Evolutionary conservation across 1,140 invertebrate species (phyloP).

Genomic region (Contarinia nasturtii): DNA sequence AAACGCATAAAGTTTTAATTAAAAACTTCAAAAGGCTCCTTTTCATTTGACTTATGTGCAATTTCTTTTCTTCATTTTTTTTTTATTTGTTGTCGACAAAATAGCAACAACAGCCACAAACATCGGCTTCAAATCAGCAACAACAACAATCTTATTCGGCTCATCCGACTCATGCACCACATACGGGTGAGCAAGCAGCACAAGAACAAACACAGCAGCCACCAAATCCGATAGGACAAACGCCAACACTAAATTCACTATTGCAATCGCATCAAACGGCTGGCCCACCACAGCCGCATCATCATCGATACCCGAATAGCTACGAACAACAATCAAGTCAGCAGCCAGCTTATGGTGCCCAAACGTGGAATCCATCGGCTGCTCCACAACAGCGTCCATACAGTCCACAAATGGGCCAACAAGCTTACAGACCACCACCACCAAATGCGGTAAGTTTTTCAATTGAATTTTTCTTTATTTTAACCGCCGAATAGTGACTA

Average conservation of each 20-base stretch:
- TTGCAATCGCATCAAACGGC: conserved; percentile 50
- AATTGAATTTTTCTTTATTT: background rate
- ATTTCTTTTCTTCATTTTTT: no score
- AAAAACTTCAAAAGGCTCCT: no score
- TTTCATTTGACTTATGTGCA: no score
- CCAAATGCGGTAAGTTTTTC: conserved; percentile 9
- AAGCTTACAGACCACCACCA: conserved; percentile 17
- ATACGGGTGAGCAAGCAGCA: conserved; percentile 21
- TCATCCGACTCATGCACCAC: conserved; percentile 20
- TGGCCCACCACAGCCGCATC: conserved; percentile 27
- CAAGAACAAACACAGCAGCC: background rate
- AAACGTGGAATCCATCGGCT: conserved; percentile 17
- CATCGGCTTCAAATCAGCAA: conserved; percentile 9
- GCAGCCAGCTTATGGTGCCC: conserved; percentile 12
- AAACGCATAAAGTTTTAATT: no score
- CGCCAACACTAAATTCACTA: conserved; percentile 77
- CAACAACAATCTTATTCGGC: conserved; percentile 9
- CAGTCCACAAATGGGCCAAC: conserved; percentile 21
- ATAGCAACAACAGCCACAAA: conserved; percentile 5
- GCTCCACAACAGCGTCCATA: conserved; percentile 27
- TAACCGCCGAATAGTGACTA: no score
- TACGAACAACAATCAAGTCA: conserved; percentile 11
- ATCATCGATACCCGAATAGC: conserved; percentile 22
- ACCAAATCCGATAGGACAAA: conserved; percentile 57
- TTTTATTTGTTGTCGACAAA: background rate